Evolutionary conservation across 2,888 invertebrate genomes (phyloP).

Genomic region (Tipula lateralis): DNA sequence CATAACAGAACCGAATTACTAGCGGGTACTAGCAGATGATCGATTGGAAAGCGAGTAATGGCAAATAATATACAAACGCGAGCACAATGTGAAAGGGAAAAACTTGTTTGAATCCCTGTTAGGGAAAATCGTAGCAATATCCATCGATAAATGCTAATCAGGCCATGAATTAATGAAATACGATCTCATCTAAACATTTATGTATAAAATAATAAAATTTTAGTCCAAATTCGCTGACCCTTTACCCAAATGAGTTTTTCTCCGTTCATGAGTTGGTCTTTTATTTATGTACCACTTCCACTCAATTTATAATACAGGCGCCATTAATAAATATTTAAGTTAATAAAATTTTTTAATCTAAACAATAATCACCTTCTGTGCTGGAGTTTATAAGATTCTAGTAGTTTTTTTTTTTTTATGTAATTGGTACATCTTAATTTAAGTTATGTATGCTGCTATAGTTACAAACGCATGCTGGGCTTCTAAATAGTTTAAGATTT

Average conservation of each 20-base stretch:
- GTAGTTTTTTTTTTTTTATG: not conserved
- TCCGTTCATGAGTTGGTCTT: not conserved
- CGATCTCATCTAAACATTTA: no score
- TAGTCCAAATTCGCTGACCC: no score
- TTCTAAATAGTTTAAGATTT: not conserved
- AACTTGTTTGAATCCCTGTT: no score
- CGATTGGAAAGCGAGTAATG: no score
- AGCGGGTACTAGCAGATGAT: no score
- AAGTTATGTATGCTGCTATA: not conserved
- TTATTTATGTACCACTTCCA: not conserved
- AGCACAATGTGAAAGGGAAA: no score
- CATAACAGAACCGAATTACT: no score
- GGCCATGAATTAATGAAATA: no score
- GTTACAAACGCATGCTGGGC: not conserved
- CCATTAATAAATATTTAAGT: not conserved
- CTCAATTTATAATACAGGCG: not conserved
- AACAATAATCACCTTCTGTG: constrained; percentile 19
- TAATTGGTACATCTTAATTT: not conserved
- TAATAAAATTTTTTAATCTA: not conserved
- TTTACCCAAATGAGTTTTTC: not conserved
- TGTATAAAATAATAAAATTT: no score
- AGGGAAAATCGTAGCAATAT: no score
- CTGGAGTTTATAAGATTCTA: not conserved
- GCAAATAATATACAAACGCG: no score
- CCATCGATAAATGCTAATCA: no score